These are phyloP conservation scores for Megalops atlanticus DNA, from an alignment of 2,113 vertebrate species.

Conservation along the genomic window DNA sequence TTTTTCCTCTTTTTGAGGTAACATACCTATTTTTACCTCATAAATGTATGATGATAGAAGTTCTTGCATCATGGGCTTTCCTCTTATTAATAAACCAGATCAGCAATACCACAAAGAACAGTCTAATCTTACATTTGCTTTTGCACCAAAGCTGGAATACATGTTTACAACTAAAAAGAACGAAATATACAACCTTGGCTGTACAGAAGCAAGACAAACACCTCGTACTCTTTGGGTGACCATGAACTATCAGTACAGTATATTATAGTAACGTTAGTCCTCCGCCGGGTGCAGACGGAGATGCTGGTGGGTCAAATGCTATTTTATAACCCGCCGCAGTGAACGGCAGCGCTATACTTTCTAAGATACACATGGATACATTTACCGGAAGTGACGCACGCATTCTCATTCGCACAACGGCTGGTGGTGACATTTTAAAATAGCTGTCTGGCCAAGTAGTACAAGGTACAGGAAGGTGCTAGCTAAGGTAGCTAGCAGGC, in stretches of 20 bases:
- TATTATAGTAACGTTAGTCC: no score
- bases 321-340: background rate
- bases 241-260: no score
- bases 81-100: no score
- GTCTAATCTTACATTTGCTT: background rate
- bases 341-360: slow-evolving; percentile 9
- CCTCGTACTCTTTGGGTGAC: no score
- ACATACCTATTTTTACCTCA: no score
- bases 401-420: slow-evolving; percentile 60
- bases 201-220: no score
- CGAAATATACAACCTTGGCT: no score
- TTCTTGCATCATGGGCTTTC: no score
- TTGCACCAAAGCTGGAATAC: background rate
- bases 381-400: slow-evolving; percentile 59
- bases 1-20: background rate
- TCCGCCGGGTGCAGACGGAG: no score
- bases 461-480: slow-evolving; percentile 49
- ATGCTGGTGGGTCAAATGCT: background rate
- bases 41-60: no score
- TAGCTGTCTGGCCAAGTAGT: slow-evolving; percentile 43
- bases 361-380: background rate
- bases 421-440: slow-evolving; percentile 75
- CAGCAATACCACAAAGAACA: no score
- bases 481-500: slow-evolving; percentile 54
- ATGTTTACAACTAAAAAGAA: no score